These are phyloP conservation scores for Sycophila sp. DNA, from an alignment of 1,140 invertebrate genomes.

Conservation along the genomic window DNA sequence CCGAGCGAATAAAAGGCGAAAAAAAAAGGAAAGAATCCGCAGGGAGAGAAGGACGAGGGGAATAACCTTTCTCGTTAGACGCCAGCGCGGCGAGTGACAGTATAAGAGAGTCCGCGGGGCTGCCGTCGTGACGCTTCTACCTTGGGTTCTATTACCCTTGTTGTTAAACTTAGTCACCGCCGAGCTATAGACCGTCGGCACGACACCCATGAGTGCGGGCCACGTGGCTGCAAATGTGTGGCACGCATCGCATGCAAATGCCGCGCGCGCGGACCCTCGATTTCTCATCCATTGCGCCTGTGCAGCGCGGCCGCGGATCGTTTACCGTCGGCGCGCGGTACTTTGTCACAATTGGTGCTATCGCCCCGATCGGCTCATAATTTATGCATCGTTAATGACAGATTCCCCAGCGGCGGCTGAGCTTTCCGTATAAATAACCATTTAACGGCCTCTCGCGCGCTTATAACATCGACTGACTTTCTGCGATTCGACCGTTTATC, in stretches of 20 bases:
- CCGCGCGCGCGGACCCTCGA: not conserved
- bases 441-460: too few relatives aligned
- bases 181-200: constrained; percentile 61
- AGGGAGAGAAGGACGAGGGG: constrained; percentile 22
- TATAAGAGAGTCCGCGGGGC: constrained; percentile 21
- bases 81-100: constrained; percentile 40
- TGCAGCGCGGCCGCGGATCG: not conserved
- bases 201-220: constrained; percentile 55
- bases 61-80: constrained; percentile 47
- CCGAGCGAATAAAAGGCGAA: constrained; percentile 24
- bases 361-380: not conserved
- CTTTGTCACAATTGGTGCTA: constrained; percentile 19
- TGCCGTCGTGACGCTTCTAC: constrained; percentile 49
- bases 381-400: not conserved
- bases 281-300: constrained; percentile 18
- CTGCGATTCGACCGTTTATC: too few relatives aligned
- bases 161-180: constrained; percentile 66
- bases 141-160: constrained; percentile 61
- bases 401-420: too few relatives aligned
- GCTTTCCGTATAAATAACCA: too few relatives aligned
- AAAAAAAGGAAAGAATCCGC: constrained; percentile 22
- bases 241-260: constrained; percentile 46
- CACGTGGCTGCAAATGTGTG: constrained; percentile 62
- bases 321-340: not conserved
- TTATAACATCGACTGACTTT: too few relatives aligned